Base-by-base conservation (phyloP, 2,888 invertebrate species). In the Brassicogethes aeneus region DNA sequence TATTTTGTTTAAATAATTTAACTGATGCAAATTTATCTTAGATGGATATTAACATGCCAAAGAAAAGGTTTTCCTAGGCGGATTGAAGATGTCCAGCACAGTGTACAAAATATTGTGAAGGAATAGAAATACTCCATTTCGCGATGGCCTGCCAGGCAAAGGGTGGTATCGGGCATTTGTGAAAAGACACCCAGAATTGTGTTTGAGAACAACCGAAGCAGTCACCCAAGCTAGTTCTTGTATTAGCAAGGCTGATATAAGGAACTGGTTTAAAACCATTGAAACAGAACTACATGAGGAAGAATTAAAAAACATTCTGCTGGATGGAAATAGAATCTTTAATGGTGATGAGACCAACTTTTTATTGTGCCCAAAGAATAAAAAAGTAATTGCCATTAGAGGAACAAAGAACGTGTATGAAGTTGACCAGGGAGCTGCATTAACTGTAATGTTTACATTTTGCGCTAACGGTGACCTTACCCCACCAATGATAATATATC, bases 81-180 rank as follows among this genome's bases (percentile, higher is more conserved):
- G 10, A 23, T 7, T 7, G 7, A 10, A 7, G 23, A 23, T 23
- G 10, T 23, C 10, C 23, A 23, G 10, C 5, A 7, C 5, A 7
- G 7, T 7, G 23, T 23, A 7, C 5, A 33, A 33, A 12, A 12
- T 10, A 10, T 33, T 13, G 7, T 36, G 12, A 15, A 36, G 12
- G n/a, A 36, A 36, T 5, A 36, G 36, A 36, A 15, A 36, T 15
- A 36, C 36, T 10, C 36, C 36, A 8, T 36, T 36, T 15, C 12
- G 15, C 5, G 15, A 36, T 14, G 12, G 15, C 13, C 12, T 14
- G 15, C 15, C 15, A 8, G 36, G 36, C 8, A 15, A 36, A 8
- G 7, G 15, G 5, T 36, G 36, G 36, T 36, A 15, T 36, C 3
- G 15, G 7, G 12, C 15, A n/a, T n/a, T 36, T 36, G 12, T 36